Evolutionary conservation across 2,113 vertebrate genomes (phyloP).

Genomic region (Cyprinus carpio): DNA sequence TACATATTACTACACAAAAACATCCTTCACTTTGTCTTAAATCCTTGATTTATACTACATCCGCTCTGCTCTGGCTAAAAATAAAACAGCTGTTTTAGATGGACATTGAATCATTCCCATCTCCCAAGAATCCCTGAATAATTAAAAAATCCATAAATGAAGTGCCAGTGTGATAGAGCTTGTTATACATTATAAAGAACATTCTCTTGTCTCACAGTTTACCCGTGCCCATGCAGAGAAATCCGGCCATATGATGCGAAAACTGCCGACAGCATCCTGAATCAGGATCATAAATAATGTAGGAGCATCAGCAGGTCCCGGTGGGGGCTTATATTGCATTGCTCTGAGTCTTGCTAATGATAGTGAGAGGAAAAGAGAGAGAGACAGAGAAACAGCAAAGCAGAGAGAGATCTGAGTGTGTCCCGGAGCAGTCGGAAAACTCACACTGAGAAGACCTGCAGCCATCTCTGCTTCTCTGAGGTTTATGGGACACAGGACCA

Average conservation of each 20-base stretch:
- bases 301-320: slow-evolving; percentile 81
- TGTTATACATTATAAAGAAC: slow-evolving; percentile 37
- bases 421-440: slow-evolving; percentile 18
- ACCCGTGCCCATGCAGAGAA: not conserved
- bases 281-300: slow-evolving; percentile 85
- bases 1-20: not conserved
- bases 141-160: slow-evolving; percentile 84
- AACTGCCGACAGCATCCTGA: slow-evolving; percentile 69
- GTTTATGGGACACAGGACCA: slow-evolving; percentile 27
- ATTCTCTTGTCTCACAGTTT: slow-evolving; percentile 13
- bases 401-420: slow-evolving; percentile 52
- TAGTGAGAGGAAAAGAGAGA: slow-evolving; percentile 68
- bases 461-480: not conserved
- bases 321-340: slow-evolving; percentile 84
- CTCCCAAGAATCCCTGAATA: slow-evolving; percentile 75
- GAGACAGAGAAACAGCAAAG: slow-evolving; percentile 76
- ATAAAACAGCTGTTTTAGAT: slow-evolving; percentile 38
- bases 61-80: slow-evolving; percentile 40
- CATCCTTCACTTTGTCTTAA: not conserved
- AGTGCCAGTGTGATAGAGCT: slow-evolving; percentile 70
- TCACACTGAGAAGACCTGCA: slow-evolving; percentile 16
- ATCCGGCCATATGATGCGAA: slow-evolving; percentile 21
- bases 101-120: slow-evolving; percentile 36
- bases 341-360: slow-evolving; percentile 79
- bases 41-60: not conserved